Base-by-base conservation (phyloP, 2,797 vertebrate species). In the Rhabdophis nuchalis region DNA sequence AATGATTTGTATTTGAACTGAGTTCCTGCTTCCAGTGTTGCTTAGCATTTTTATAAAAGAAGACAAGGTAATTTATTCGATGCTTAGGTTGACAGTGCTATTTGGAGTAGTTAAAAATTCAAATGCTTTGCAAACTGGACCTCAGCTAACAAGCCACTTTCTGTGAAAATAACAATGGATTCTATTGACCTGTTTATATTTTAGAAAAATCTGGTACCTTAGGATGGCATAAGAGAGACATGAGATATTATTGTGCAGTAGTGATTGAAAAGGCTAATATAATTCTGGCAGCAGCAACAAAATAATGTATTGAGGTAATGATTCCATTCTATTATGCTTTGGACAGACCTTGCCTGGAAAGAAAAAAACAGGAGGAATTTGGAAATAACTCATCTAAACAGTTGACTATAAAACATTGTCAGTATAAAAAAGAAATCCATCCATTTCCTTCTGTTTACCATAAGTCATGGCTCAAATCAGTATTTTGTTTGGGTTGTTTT, bases 351-450 rank as follows among this genome's bases (percentile, higher is more conserved):
- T 53, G 29, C 3, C 85, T 86, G 27, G 50, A 94, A 88, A 68
- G 41, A 50, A 87, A 82, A 93, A 91, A 82, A 36, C 5, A 85
- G 6, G 20, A 23, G 20, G 3, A 10, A 8, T 57, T 58, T 72
- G 32, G 32, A 61, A 60, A 90, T 56, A 6, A 0, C 9, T 92
- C 87, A 72, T 93, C 94, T 93, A 95, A 85, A 94, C 93, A 93
- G 68, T 0, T 12, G 94, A 87, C 89, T 89, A 68, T 92, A 89
- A 60, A 92, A 91, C 90, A 86, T 90, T 94, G 89, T 60, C 57
- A 92, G 54, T 27, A 91, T 61, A 32, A 90, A 94, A 72, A 36
- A 77, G 4, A 77, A 10, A 82, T 23, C 9, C 25, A 41, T 25
- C 20, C 9, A 12, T 82, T 82, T 82, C 4, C 46, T 82, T 46